Percentiles rank a stretch among this genome's conserved stretches.
Conservation (phyloP, 1,140 invertebrate genomes). For the Caenorhabditis tropicalis region DNA sequence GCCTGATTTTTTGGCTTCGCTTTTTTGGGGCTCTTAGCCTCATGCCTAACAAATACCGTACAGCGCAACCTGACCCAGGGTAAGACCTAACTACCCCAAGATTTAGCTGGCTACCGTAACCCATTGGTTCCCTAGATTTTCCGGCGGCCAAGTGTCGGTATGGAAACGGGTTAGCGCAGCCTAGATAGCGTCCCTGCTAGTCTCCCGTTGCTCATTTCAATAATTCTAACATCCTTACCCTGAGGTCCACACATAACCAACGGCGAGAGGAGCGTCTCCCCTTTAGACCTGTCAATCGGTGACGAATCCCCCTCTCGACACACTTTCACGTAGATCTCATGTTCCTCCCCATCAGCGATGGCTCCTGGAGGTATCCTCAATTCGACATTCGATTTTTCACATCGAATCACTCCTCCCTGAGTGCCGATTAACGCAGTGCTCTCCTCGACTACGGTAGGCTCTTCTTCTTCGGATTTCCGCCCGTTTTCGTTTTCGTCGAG, state of each 20-base stretch:
- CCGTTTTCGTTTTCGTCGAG: constrained; percentile 55
- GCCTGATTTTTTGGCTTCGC: too few relatives aligned
- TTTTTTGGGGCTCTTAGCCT: too few relatives aligned
- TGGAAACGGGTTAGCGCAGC: too few relatives aligned
- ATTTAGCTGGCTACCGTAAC: too few relatives aligned
- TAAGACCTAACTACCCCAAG: too few relatives aligned
- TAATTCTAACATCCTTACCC: constrained; percentile 76
- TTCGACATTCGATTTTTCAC: constrained; percentile 86
- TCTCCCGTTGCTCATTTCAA: too few relatives aligned
- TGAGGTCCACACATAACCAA: constrained; percentile 93
- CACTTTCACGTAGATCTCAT: constrained; percentile 90
- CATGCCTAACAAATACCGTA: too few relatives aligned
- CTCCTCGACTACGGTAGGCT: constrained; percentile 73
- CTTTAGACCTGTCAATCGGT: constrained; percentile 83
- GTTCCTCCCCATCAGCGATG: constrained; percentile 80
- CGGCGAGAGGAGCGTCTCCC: constrained; percentile 88
- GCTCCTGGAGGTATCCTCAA: constrained; percentile 87
- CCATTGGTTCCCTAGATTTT: too few relatives aligned
- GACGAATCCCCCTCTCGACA: constrained; percentile 77
- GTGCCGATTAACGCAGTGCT: constrained; percentile 80
- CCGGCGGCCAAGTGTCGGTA: too few relatives aligned
- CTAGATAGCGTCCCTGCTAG: too few relatives aligned
- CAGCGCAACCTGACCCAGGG: too few relatives aligned
- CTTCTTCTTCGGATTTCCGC: constrained; percentile 55
- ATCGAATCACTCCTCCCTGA: constrained; percentile 83